These are phyloP conservation scores for Onychorhynchus coronatus DNA, from an alignment of 2,113 vertebrate species.

Conservation along the genomic window DNA sequence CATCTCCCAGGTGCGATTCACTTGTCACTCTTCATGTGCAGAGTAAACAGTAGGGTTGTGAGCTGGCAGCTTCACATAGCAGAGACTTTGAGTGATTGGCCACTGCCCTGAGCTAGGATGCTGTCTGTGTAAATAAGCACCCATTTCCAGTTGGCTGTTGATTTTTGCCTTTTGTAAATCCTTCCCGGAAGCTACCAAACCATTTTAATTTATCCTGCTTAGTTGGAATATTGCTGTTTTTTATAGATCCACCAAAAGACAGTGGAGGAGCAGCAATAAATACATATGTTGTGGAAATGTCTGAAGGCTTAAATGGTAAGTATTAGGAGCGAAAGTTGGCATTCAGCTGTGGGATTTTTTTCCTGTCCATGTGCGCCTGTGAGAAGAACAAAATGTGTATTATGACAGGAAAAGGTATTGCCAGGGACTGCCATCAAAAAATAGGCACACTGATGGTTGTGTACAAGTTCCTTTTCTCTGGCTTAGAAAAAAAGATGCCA, in stretches of 20 bases:
- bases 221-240: background rate
- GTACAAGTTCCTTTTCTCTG: background rate
- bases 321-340: background rate
- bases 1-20: background rate
- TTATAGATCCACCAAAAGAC: slow-evolving; percentile 89
- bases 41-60: background rate
- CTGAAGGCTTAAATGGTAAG: slow-evolving; percentile 86
- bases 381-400: background rate
- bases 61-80: background rate
- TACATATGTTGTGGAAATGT: slow-evolving; percentile 89
- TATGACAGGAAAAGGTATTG: background rate
- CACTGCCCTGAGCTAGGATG: background rate
- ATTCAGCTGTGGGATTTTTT: background rate
- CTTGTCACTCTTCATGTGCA: background rate
- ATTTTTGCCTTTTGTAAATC: background rate
- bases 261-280: slow-evolving; percentile 87
- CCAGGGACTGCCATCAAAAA: background rate
- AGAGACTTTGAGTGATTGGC: background rate
- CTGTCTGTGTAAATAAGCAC: background rate
- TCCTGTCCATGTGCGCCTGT: background rate
- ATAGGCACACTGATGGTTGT: background rate
- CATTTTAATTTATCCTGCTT: background rate
- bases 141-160: background rate
- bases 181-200: background rate
- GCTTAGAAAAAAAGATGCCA: background rate